A percentile compares a stretch with the other conserved stretches of the same genome.
These are phyloP conservation scores for Drosophila antonietae DNA, from an alignment of 2,888 invertebrate genomes.

Conservation along the genomic window DNA sequence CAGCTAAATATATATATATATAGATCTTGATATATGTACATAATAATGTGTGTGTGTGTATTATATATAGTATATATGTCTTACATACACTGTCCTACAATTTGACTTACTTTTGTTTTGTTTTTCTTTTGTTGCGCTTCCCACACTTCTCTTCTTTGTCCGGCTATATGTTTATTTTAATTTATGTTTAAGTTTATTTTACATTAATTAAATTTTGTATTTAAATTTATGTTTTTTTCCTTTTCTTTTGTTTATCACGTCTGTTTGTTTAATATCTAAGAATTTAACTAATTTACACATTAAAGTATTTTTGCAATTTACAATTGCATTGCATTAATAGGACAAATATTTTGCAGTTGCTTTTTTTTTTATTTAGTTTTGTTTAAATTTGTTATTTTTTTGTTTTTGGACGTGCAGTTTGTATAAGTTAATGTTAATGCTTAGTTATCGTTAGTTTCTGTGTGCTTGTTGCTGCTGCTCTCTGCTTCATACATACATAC, in stretches of 20 bases:
- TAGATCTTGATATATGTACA: constrained; percentile 23
- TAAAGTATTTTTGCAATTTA: constrained; percentile 72
- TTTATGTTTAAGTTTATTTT: constrained; percentile 60
- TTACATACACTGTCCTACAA: constrained; percentile 45
- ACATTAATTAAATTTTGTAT: constrained; percentile 59
- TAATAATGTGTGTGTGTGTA: constrained; percentile 11
- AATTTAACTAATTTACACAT: constrained; percentile 79
- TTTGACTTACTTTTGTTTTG: constrained; percentile 46
- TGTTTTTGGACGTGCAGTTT: constrained; percentile 71
- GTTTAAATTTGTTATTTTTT: neutral
- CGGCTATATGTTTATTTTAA: constrained; percentile 15
- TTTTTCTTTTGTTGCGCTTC: constrained; percentile 11
- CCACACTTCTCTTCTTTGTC: constrained; percentile 14
- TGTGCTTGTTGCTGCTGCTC: constrained; percentile 50
- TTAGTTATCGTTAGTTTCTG: constrained; percentile 68
- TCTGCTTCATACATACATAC: constrained; percentile 59
- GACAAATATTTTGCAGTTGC: constrained; percentile 60
- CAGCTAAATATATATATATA: constrained; percentile 9
- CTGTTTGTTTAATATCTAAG: constrained; percentile 75
- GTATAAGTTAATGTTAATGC: constrained; percentile 41
- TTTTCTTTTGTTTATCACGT: constrained; percentile 73
- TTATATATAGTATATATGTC: constrained; percentile 29
- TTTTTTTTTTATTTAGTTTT: neutral
- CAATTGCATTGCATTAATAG: constrained; percentile 74
- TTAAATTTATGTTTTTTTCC: constrained; percentile 39